Evolutionary conservation across 2,888 invertebrate species (phyloP), one percentile per base, ranked within the genome.

Genomic region (Oxycera nigricornis): DNA sequence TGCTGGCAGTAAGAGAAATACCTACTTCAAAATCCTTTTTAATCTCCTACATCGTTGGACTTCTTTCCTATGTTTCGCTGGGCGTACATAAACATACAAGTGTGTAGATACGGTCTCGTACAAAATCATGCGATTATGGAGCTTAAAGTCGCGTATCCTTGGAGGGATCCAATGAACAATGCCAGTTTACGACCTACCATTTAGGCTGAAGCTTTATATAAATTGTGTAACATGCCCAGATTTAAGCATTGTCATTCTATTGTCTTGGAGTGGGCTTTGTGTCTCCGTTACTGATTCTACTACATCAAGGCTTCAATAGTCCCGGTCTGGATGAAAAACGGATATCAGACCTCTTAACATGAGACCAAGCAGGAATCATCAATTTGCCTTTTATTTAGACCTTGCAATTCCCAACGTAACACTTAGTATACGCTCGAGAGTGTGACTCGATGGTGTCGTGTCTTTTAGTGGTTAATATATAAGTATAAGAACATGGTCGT

Each of bases 121-220:
- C 39, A 65, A 24, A 41, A 24, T 24, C 65, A 30, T 65, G 22
- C 3, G 65, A 65, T 41, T 65, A 41, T 65, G 35, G n/a, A 65
- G 65, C 65, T 65, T 65, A 39, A 41, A 41, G 41, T 65, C 14
- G 65, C 20, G 41, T 65, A 65, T 65, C 41, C 65, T 65, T 26
- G 41, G 41, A 41, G 22, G 41, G 14, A 39, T 41, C 22, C 65
- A 65, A 41, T 35, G 31, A 70, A 22, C 55, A 70, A 70, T 70
- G 70, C 52, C 70, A 52, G 55, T 70, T 55, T 52, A 70, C 70
- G 70, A 68, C 68, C 50, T 70, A n/a, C 31, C 55, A 70, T 70
- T 55, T 31, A 22, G 70, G 70, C 6, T 55, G 22, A 41, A 22
- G n/a, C 24, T 65, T 65, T 39, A 41, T 65, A 39, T 65, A 22